Evolutionary conservation across 2,113 vertebrate species (phyloP).

Genomic region (Salvator merianae): DNA sequence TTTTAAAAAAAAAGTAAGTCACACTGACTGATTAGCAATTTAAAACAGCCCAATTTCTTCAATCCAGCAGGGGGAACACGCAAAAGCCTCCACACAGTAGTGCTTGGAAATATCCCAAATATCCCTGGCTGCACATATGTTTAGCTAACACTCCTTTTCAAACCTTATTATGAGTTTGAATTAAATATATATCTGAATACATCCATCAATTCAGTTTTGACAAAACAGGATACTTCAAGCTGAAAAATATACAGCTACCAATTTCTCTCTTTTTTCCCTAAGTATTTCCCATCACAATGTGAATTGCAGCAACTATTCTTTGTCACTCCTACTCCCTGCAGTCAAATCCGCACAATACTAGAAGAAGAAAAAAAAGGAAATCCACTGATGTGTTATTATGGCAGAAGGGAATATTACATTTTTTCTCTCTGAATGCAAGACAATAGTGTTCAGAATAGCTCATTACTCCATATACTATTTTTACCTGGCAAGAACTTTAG

Average conservation of each 20-base stretch:
- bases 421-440: background rate
- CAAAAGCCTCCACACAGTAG: background rate
- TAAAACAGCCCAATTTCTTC: background rate
- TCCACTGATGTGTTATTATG: background rate
- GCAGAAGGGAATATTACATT: background rate
- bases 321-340: too few species aligned
- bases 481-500: conserved; percentile 93
- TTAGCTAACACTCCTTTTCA: background rate
- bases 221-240: background rate
- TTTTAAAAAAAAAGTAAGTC: background rate
- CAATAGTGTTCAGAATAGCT: background rate
- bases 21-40: background rate
- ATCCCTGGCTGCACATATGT: background rate
- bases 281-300: background rate
- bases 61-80: background rate
- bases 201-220: background rate
- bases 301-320: background rate
- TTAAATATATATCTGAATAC: background rate
- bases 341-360: background rate
- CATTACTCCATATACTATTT: background rate
- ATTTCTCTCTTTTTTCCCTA: background rate
- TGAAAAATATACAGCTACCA: background rate
- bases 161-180: too few species aligned
- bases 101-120: background rate
- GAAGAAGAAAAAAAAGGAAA: background rate